These are phyloP conservation scores for Drosophila kanekoi DNA, from an alignment of 2,888 invertebrate species.

Conservation along the genomic window DNA sequence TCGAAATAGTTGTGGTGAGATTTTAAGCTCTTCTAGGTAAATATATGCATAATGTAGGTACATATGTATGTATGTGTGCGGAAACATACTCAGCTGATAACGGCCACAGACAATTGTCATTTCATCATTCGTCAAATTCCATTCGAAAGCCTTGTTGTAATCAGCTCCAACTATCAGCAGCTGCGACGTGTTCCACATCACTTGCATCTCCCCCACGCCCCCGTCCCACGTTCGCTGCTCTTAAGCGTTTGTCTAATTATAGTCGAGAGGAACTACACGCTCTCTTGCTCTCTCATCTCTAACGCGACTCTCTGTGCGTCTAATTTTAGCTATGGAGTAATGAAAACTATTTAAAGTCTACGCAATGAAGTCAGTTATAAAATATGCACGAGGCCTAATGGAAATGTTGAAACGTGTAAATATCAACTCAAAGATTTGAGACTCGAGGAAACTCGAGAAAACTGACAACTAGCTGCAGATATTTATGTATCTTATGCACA, in stretches of 20 bases:
- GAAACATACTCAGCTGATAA: slow-evolving; percentile 46
- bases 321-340: slow-evolving; percentile 68
- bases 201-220: not conserved
- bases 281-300: not conserved
- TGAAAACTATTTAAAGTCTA: slow-evolving; percentile 68
- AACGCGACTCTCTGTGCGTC: slow-evolving; percentile 20
- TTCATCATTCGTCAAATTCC: slow-evolving; percentile 51
- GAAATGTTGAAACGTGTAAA: slow-evolving; percentile 67
- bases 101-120: slow-evolving; percentile 36
- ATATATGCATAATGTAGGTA: slow-evolving; percentile 13
- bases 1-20: slow-evolving; percentile 1
- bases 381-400: slow-evolving; percentile 67
- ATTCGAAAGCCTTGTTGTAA: slow-evolving; percentile 41
- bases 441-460: slow-evolving; percentile 21
- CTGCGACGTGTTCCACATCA: slow-evolving; percentile 41
- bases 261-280: slow-evolving; percentile 29
- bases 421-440: slow-evolving; percentile 38
- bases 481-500: slow-evolving; percentile 2
- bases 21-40: not conserved
- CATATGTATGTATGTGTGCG: slow-evolving; percentile 13
- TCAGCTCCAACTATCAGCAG: slow-evolving; percentile 56
- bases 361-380: slow-evolving; percentile 67
- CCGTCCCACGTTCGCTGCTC: slow-evolving; percentile 18
- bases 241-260: slow-evolving; percentile 59
- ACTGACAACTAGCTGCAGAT: slow-evolving; percentile 4